Evolutionary conservation across 2,888 invertebrate genomes (phyloP), one percentile per base, ranked within the genome.

Genomic region (Abrostola tripartita): DNA sequence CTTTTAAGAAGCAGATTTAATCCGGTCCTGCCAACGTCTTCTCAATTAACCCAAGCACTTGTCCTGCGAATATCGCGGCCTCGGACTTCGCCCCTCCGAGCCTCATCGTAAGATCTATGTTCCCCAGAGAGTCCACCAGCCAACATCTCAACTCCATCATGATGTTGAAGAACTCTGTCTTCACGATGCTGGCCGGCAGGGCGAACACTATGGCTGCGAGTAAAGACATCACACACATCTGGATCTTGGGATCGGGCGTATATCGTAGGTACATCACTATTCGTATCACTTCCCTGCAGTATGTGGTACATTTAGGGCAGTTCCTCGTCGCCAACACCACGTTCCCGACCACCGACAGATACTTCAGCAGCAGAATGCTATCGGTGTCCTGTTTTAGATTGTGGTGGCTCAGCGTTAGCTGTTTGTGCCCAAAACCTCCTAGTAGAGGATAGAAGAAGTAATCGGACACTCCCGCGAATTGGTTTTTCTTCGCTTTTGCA

Each of bases 361-460:
- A 97, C 78, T 96, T 96, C 0, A 96, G 91, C n/a, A 98, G 83
- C 5, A 98, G 83, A 36, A 97, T 93, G 62, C 95, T 96, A 76
- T 97, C 97, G 0, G 95, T 93, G 77, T 97, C 97, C 56, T 96
- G 95, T 54, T 95, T 94, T 8, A 96, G 85, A 14, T 94, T 93
- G 67, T 95, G 93, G 5, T 95, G 93, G 70, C 95, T 93, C 1
- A 95, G 89, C 0, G 94, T 93, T 6, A 95, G 88, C 81, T 96
- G 96, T 49, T 95, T 95, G 42, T 93, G 93, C 0, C 96, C 96
- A 71, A 96, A 96, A 0, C 97, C 97, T 35, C 96, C 95, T 0
- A 98, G 86, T 0, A 98, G 87, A 0, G 98, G 97, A 85, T 97
- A 98, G 90, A 98, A 98, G 85, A 98, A 99, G 52, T 95, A 95